Evolutionary conservation across 2,888 invertebrate genomes (phyloP), one percentile per base, ranked within the genome.

Genomic region (Pseudanteris insignis): DNA sequence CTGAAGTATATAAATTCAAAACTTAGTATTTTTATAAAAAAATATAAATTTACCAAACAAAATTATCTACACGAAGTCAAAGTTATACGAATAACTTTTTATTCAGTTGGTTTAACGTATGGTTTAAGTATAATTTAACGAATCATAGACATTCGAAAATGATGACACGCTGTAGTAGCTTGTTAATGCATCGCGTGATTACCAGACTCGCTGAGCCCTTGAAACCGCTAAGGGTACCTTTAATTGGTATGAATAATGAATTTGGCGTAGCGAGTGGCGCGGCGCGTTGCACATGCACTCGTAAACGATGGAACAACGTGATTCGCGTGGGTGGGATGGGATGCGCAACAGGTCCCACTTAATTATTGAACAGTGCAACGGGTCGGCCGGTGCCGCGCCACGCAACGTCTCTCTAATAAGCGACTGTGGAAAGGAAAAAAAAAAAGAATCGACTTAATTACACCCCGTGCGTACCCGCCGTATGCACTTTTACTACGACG

Each of bases 341-440:
- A 71, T 69, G 72, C 72, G 78, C 78, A 78, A 78, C 78, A 78
- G 78, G 78, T 78, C 69, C 73, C 73, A 78, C 78, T 78, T 78
- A 78, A 78, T 78, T 78, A 78, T 78, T 78, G 77, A 78, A 76
- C 72, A 75, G 54, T 33, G 48, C 48, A 61, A 55, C 55, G 37
- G 55, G 51, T 46, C 34, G 41, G 15, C 37, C 47, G 32, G 12
- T 37, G 24, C 15, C 48, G 44, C 21, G 28, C 34, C 33, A 28
- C 15, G 54, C 30, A 18, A 6, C 18, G n/a, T 7, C 29, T 40
- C 54, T 50, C 44, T 59, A 59, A 63, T 54, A 48, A 54, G 57
- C 33, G 50, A 55, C 34, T 41, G 18, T n/a, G n/a, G n/a, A n/a
- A n/a, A n/a, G n/a, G n/a, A n/a, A n/a, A n/a, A n/a, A n/a, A n/a